Evolutionary conservation across 2,113 vertebrate species (phyloP), one percentile per base, ranked within the genome.

Genomic region (Platycercus adscitus): DNA sequence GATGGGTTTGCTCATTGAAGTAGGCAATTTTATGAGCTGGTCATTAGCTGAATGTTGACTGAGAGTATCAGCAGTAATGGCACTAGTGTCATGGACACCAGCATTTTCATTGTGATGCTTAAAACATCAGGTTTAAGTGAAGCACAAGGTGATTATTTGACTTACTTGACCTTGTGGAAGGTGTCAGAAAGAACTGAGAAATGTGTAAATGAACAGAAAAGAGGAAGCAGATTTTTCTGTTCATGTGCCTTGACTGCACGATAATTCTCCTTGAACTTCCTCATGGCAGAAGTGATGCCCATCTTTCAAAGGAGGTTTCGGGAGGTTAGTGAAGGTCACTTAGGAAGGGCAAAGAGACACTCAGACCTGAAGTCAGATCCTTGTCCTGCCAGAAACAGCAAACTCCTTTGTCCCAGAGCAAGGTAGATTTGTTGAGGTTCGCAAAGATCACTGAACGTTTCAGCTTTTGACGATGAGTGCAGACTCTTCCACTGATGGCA

Each of bases 361-460:
- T 29, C 7, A 82, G 60, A 61, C 28, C 28, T 68, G 33, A 72
- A 72, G 35, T 50, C 21, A 72, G 10, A 12, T 63, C 25, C 33
- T 85, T 81, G 31, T 43, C 13, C 37, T 78, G 53, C 23, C 64
- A 77, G 63, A 33, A 84, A 55, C 65, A 81, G 41, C 20, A 41
- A 88, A 77, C 18, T 85, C 37, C 37, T 58, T 81, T 81, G 29
- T 68, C 37, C 15, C 20, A 73, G 19, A 43, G 21, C 43, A 52
- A 52, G 13, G 18, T 11, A 55, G 25, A 56, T 46, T 72, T 75
- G 11, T 47, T 24, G 17, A n/a, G 26, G 29, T 31, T 43, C 65
- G 73, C 0, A 2, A 39, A 81, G 16, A 47, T 10, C 0, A 0
- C 35, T 55, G 35, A 39, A 33, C 10, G n/a, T 39, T 49, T 53